Evolutionary conservation across 2,113 vertebrate species (phyloP), one percentile per base, ranked within the genome.

Genomic region (Aegypius monachus): DNA sequence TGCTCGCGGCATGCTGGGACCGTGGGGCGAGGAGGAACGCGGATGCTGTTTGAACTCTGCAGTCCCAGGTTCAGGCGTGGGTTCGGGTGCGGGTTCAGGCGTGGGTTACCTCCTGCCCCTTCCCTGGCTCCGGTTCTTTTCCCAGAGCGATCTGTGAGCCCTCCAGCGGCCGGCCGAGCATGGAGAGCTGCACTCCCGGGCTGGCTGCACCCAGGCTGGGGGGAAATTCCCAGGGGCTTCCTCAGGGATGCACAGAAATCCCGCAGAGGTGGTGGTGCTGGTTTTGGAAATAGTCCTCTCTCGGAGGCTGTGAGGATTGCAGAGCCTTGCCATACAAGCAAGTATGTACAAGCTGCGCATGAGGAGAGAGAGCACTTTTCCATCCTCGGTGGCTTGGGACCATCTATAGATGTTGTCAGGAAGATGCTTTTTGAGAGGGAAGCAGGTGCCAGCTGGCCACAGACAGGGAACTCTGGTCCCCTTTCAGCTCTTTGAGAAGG

Each of bases 11-110:
- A 1, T 18, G n/a, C 20, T 3, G 7, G 52, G 26, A 29, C 40
- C 0, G 0, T 3, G 36, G 48, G 53, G 13, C 0, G 3, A 50
- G 53, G 52, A 40, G 53, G 10, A 40, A 34, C 2, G 0, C 0
- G 3, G 83, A 6, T 14, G 45, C 40, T 58, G 18, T n/a, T 58
- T 62, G 86, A 74, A 55, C 31, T 47, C 48, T 3, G 16, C 63
- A 84, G 45, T 62, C n/a, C 34, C 10, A 3, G 59, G 59, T 36
- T 38, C 59, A 62, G 59, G 59, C 32, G 4, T 16, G n/a, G 34
- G 9, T 52, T n/a, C 3, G 7, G 53, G 31, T 13, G 14, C 7
- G 45, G 32, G 48, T 79, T 34, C 11, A 10, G 36, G 48, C 1
- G 7, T 29, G 23, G 21, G 55, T 68, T 55, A n/a, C 26, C 3